A percentile compares a stretch with the other conserved stretches of the same genome.
phyloP scores from a whole-genome alignment of 1,140 invertebrate genomes.

The Eriosoma lanigerum region DNA sequence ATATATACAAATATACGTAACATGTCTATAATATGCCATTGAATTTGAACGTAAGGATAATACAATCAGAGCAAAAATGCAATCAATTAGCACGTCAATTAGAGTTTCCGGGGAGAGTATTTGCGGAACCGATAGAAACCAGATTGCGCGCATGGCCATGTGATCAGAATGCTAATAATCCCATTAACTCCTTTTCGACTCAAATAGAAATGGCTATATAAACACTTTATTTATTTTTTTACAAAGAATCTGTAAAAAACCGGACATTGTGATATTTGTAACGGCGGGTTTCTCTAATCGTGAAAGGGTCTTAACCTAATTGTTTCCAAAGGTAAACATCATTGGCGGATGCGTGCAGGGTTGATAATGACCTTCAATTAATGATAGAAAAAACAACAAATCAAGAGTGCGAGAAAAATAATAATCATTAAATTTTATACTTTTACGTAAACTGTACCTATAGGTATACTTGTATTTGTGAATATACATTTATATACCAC shows the following conservation, averaged over 20 bases:
- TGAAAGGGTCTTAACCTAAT: slow-evolving; percentile 50
- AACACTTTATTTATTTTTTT: slow-evolving; percentile 20
- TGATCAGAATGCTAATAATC: slow-evolving; percentile 47
- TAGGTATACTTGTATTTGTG: too few species aligned
- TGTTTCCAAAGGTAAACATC: slow-evolving; percentile 20
- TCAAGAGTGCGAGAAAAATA: slow-evolving; percentile 21
- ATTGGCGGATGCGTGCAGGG: slow-evolving; percentile 26
- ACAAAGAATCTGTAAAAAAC: slow-evolving; percentile 48
- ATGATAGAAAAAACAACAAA: not conserved
- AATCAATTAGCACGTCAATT: slow-evolving; percentile 47
- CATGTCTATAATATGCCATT: not conserved
- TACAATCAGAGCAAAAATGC: slow-evolving; percentile 27
- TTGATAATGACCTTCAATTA: slow-evolving; percentile 38
- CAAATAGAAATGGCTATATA: slow-evolving; percentile 31
- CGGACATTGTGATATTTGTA: slow-evolving; percentile 16
- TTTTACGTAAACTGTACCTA: not conserved
- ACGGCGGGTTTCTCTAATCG: slow-evolving; percentile 30
- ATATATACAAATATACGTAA: not conserved
- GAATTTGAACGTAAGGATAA: not conserved
- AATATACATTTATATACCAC: too few species aligned
- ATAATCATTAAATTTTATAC: not conserved
- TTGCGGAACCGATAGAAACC: slow-evolving; percentile 28
- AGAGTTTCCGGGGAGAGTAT: slow-evolving; percentile 45
- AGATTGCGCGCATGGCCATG: slow-evolving; percentile 28
- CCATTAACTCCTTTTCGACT: slow-evolving; percentile 49